Base-by-base conservation (phyloP, 2,797 vertebrate genomes). In the Spheniscus humboldti region DNA sequence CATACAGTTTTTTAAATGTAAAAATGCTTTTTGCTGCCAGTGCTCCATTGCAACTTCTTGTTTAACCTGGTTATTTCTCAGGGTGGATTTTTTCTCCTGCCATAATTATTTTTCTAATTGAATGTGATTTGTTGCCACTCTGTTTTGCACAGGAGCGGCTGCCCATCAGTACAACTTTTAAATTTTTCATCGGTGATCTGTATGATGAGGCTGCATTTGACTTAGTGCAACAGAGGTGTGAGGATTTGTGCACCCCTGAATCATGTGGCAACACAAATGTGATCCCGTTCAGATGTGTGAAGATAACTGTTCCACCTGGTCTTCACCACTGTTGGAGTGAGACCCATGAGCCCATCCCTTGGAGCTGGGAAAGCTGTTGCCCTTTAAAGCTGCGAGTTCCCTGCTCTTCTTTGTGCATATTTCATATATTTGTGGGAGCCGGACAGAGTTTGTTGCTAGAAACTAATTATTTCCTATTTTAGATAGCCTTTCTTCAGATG, bases 51-150 rank as follows among this genome's bases (percentile, higher is more conserved):
- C 52, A 79, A 43, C 27, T 69, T 78, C 86, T 69, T 91, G 19
- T 77, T 86, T 86, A 83, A 83, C 33, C 45, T 33, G 18, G 11
- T 78, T 88, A 48, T 80, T 83, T 86, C 18, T 30, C 31, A 33
- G 43, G 68, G 64, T 79, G 84, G 48, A 27, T 71, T 95, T 95
- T 60, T 84, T 14, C n/a, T 73, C 45, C 71, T 48, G 48, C 24
- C 25, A 10, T n/a, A 91, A 92, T 86, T 76, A 55, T 43, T 68
- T 43, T 68, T 76, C 74, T 63, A 63, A 79, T 60, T 48, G 10
- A 74, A 48, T 22, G 35, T 56, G 71, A 79, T 56, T 73, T 37
- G 4, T 41, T 76, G 57, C 10, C 57, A 55, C 75, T 22, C 25
- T 39, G 39, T 47, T 80, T 48, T 73, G 60, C 48, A 45, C 22